Evolutionary conservation across 1,140 invertebrate species (phyloP), one percentile per base, ranked within the genome.

Genomic region (Heliothis virescens): DNA sequence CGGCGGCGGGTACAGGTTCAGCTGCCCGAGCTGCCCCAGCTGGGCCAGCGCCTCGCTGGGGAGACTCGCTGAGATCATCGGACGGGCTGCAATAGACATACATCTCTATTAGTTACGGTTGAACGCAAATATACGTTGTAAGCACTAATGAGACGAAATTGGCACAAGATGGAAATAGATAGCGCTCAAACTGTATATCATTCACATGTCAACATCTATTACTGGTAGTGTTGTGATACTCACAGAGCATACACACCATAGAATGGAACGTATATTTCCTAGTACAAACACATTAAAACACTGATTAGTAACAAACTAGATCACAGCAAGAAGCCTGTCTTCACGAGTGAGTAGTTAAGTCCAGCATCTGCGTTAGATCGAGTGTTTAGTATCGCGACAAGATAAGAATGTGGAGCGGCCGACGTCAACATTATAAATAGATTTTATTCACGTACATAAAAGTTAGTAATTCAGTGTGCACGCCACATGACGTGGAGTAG

Each of bases 61-160:
- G 84, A 94, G 92, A 83, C 93, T 94, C 89, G 93, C 94, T 74
- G 94, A 95, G 90, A 95, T 94, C 94, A 95, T 95, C 93, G 91
- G 93, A 90, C 82, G 91, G 76, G 88, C 94, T 95, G 92, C 5
- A 87, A 88, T 59, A 63, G 83, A 84, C 83, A 81, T 59, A 80
- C 79, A 47, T n/a, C 12, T 63, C n/a, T 11, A 50, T 79, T 78
- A 78, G 18, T 34, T 21, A 48, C 52, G 41, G 12, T 69, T 69
- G 0, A 12, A 26, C 21, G 29, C 3, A 11, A 62, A 62, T 62
- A 12, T 12, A 50, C 15, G 29, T 67, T 67, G 34, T 9, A 7
- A 5, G 3, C 5, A 41, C 9, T 7, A 41, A 41, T 41, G 34
- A 41, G 34, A 29, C 18, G 48, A 69, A 69, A 52, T 69, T 52